Conservation (phyloP, 2,888 invertebrate genomes). For the Acleris holmiana region DNA sequence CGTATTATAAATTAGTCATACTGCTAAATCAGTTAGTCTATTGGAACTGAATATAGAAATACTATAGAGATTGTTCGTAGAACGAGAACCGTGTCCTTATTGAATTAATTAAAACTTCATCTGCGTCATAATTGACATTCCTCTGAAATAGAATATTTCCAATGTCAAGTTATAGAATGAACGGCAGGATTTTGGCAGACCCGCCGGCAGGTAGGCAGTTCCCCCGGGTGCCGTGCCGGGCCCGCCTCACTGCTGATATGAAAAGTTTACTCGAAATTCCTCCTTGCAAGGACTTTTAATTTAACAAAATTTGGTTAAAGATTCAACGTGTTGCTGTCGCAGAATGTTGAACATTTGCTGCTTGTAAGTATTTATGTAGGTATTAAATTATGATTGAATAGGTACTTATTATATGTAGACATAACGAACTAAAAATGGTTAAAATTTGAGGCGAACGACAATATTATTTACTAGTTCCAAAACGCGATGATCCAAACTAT, state of each 20-base stretch:
- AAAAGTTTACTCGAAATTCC: conserved; percentile 58
- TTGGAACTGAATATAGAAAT: too few relatives aligned
- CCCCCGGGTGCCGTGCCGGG: conserved; percentile 53
- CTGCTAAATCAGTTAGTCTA: too few relatives aligned
- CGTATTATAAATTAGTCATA: too few relatives aligned
- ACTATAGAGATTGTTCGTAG: too few relatives aligned
- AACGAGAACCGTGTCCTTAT: not conserved
- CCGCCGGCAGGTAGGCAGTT: conserved; percentile 51
- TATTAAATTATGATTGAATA: too few relatives aligned
- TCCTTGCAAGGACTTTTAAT: conserved; percentile 51
- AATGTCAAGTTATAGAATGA: conserved; percentile 63
- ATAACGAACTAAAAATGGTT: too few relatives aligned
- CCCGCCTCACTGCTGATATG: conserved; percentile 58
- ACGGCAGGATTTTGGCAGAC: conserved; percentile 57
- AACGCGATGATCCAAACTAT: too few relatives aligned
- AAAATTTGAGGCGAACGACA: too few relatives aligned
- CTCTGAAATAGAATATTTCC: conserved; percentile 49
- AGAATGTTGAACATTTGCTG: too few relatives aligned
- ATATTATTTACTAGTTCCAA: too few relatives aligned
- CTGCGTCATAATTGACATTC: not conserved
- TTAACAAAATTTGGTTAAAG: conserved; percentile 51
- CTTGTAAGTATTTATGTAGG: too few relatives aligned
- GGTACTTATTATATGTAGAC: too few relatives aligned
- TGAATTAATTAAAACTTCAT: conserved; percentile 10
- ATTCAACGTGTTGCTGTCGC: conserved; percentile 11